A percentile compares a stretch with the other conserved stretches of the same genome.
Evolutionary conservation across 2,888 invertebrate genomes (phyloP).

Genomic region (Tineola bisselliella): DNA sequence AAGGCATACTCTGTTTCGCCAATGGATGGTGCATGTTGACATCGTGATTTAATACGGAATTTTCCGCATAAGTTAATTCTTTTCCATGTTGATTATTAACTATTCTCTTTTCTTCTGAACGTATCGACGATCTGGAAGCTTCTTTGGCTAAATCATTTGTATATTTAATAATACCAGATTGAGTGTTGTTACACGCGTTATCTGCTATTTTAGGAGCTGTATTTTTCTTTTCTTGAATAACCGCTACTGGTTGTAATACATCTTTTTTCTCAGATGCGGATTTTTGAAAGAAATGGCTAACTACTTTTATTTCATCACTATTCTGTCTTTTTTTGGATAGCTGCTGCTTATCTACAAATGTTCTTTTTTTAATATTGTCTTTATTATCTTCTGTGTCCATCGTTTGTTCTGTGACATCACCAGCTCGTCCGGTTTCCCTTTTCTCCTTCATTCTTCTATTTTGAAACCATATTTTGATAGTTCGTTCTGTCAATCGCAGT

Average conservation of each 20-base stretch:
- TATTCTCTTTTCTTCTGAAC: not conserved
- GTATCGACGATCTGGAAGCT: not conserved
- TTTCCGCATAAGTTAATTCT: not conserved
- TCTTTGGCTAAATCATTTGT: not conserved
- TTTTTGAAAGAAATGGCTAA: too few relatives aligned
- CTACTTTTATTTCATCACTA: too few relatives aligned
- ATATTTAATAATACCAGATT: not conserved
- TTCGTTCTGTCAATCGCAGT: conserved; percentile 74
- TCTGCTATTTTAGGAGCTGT: not conserved
- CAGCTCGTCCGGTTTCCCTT: conserved; percentile 31
- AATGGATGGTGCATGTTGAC: not conserved
- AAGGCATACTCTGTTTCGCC: not conserved
- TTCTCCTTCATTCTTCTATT: conserved; percentile 81
- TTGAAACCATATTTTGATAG: conserved; percentile 88
- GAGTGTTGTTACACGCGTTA: not conserved
- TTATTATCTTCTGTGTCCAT: not conserved
- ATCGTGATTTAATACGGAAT: not conserved
- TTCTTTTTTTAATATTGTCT: too few relatives aligned
- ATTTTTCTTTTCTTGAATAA: not conserved
- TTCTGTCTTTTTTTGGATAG: too few relatives aligned
- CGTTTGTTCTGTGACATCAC: not conserved
- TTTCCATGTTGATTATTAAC: not conserved
- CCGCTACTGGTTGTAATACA: not conserved
- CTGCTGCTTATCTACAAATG: too few relatives aligned
- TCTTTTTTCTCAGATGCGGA: not conserved